Evolutionary conservation across 2,888 invertebrate genomes (phyloP), one percentile per base, ranked within the genome.

Genomic region (Dryococelus australis): DNA sequence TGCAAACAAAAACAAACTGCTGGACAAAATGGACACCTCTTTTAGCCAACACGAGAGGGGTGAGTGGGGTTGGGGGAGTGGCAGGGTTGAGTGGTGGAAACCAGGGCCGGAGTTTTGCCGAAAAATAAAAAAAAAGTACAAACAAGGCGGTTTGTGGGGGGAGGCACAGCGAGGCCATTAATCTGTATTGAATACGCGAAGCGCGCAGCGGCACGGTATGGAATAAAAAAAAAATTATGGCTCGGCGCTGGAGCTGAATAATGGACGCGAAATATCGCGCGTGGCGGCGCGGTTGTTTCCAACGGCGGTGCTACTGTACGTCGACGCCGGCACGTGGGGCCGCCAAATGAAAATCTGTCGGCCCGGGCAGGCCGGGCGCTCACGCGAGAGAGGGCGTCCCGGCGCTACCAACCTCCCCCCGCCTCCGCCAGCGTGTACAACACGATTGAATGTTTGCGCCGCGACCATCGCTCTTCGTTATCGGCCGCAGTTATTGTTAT

Each of bases 1-100:
- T n/a, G 65, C 65, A 65, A 65, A 65, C 65, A 65, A 65, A 65
- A 65, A 65, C 65, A 65, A 65, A 65, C 65, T 65, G 65, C 65
- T 65, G 20, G 65, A 65, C 65, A 65, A 65, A 65, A 65, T 65
- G 65, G 65, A 65, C 65, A 16, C 65, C 65, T 65, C 65, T 65
- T 65, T 65, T 65, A 65, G 65, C 65, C 65, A 65, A 65, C 47
- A 65, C 65, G n/a, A 65, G 65, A 9, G 1, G 6, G 65, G 10
- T 1, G 24, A 24, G 65, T 2, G 24, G 20, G 65, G 65, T 16
- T 0, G 65, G n/a, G 6, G 0, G 20, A 65, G n/a, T n/a, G 65
- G 65, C n/a, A n/a, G n/a, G n/a, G n/a, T n/a, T n/a, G n/a, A n/a
- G n/a, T n/a, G n/a, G n/a, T n/a, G n/a, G n/a, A 8, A 6, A 24